Evolutionary conservation across 2,797 vertebrate species (phyloP), one percentile per base, ranked within the genome.

Genomic region (Eptatretus atami): DNA sequence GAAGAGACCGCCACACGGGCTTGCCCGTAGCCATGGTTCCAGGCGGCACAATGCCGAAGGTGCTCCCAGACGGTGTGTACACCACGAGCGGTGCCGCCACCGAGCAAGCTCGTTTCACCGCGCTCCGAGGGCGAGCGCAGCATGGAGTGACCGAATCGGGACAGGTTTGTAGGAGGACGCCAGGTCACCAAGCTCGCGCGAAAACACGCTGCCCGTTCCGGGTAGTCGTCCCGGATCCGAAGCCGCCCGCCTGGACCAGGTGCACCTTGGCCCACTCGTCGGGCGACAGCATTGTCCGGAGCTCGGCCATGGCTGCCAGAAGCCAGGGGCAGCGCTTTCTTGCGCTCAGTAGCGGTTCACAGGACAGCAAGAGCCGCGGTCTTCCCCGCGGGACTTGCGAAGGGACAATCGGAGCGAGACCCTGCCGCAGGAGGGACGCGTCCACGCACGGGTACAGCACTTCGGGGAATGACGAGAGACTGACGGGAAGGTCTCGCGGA

Each of bases 331-430:
- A 96, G 72, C 68, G 88, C 86, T 74, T 98, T 98, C 76, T 98
- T 98, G 60, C 85, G 81, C 73, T 98, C 92, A n/a, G 1, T 85
- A 98, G 64, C 92, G 79, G 74, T 98, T 98, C 68, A 98, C 81
- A 52, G n/a, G 90, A 98, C 64, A 98, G 80, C 70, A 96, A 93
- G 57, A 83, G 61, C n/a, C 69, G 79, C 76, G 65, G 77, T 73
- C 12, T 77, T 80, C 72, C 77, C 67, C 75, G 69, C 0, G 83
- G 83, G 53, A 92, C 68, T 44, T 86, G 72, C 11, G 79, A 79
- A 13, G 69, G 69, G 54, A 83, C 68, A n/a, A 64, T 76, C 74
- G 11, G 69, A 71, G 76, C 71, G 68, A 75, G 66, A 12, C 70
- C 66, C 15, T 60, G 6, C 70, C 86, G 80, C 67, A 96, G 93